Base-by-base conservation (phyloP, 2,888 invertebrate genomes). In the Hoplodrina ambigua region DNA sequence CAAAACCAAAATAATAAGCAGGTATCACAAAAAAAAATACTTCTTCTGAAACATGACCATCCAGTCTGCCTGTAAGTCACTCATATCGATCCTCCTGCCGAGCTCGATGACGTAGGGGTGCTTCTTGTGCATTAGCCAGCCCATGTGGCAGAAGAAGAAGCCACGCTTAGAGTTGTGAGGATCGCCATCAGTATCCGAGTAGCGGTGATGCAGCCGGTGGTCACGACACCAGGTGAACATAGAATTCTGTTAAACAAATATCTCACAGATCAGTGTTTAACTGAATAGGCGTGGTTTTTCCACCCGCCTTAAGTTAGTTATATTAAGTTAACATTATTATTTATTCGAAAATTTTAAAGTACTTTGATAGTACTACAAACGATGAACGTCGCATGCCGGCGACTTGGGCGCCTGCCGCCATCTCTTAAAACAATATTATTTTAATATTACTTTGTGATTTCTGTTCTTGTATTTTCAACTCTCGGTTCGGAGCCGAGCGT, bases 111-210 rank as follows among this genome's bases (percentile, higher is more conserved):
- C 97, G 75, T 97, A 96, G 0, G 98, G 98, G 88, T 98, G 98
- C 89, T 98, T 98, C 81, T 96, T 96, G 73, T 94, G 93, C 96
- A 98, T 96, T 30, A 98, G 93, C 98, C 98, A 99, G 8, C 98
- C 98, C 66, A 98, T 96, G 89, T 99, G 98, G 3, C 97, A 96
- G 93, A 98, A 99, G 95, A 98, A 98, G 94, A 99, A 98, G 0
- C 98, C 98, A 55, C 98, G 94, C 60, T 96, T 97, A 0, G 97
- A 96, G 88, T 98, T 98, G 91, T 98, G 98, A 0, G 98, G 98
- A 89, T 98, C 98, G 0, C 96, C 98, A 83, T 98, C 97, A 0
- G 96, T 96, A 83, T 96, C 96, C 0, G 96, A 94, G 83, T 97
- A 98, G 86, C 98, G 98, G 91, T 98, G 98, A 85, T 98, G 98